These are phyloP conservation scores for Todiramphus chloris DNA, from an alignment of 2,113 vertebrate genomes.

Conservation along the genomic window DNA sequence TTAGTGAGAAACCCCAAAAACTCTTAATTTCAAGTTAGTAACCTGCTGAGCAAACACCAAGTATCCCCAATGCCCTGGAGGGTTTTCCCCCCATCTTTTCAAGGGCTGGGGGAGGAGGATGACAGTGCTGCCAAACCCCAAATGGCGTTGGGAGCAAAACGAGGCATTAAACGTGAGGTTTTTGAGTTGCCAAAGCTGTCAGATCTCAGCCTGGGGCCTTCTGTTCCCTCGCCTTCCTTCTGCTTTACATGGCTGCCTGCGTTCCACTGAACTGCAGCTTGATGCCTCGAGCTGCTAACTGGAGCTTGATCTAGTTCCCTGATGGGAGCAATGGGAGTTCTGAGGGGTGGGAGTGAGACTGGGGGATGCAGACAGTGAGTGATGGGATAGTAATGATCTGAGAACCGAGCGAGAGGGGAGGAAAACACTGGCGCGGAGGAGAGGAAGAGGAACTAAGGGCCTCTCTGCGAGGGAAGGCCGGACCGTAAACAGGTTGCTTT, in stretches of 20 bases:
- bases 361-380: not conserved
- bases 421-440: fast-evolving
- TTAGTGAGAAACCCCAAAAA: not conserved
- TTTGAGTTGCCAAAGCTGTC: not conserved
- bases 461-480: not conserved
- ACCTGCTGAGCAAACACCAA: not conserved
- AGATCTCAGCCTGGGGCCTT: not conserved
- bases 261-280: fast-evolving
- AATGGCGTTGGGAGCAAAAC: not conserved
- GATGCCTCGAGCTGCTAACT: fast-evolving
- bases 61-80: fast-evolving
- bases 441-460: too few relatives aligned
- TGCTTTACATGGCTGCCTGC: not conserved
- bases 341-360: not conserved
- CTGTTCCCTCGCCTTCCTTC: not conserved
- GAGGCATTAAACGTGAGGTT: not conserved
- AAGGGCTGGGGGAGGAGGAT: not conserved
- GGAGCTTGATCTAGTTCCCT: fast-evolving
- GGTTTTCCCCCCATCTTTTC: not conserved
- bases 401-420: fast-evolving
- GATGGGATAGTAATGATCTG: not conserved
- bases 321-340: not conserved
- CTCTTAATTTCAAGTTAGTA: not conserved
- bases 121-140: not conserved
- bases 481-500: not conserved